Evolutionary conservation across 2,113 vertebrate genomes (phyloP).

Genomic region (Cochlearius cochlearius): DNA sequence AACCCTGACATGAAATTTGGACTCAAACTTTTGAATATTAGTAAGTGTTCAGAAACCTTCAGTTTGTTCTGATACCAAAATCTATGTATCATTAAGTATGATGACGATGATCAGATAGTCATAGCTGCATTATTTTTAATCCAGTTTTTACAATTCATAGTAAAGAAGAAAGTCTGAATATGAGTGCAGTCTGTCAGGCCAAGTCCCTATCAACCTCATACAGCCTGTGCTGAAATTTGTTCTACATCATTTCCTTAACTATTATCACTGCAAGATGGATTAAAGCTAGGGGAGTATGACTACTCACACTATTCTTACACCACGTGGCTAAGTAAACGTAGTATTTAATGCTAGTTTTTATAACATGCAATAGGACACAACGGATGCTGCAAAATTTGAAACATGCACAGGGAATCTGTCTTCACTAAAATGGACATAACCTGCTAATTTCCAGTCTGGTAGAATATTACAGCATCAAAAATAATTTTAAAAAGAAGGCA

Average conservation of each 20-base stretch:
- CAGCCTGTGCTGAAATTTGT: neutral
- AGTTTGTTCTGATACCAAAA: neutral
- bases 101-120: neutral
- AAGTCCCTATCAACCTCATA: neutral
- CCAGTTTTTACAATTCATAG: neutral
- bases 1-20: neutral
- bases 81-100: neutral
- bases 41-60: neutral
- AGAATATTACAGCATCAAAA: neutral
- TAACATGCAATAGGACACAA: neutral
- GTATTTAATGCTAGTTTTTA: neutral
- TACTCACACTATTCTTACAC: neutral
- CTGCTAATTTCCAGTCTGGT: neutral
- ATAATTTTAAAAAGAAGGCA: neutral
- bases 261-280: neutral
- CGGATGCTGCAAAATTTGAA: conserved; percentile 23
- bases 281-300: neutral
- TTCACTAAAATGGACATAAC: neutral
- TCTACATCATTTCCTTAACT: neutral
- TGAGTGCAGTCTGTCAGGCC: neutral
- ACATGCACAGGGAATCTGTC: neutral
- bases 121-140: neutral
- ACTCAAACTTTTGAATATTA: neutral
- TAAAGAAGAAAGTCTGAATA: neutral
- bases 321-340: neutral